phyloP scores from a whole-genome alignment of 2,797 vertebrate species.

The Gastrophryne carolinensis region DNA sequence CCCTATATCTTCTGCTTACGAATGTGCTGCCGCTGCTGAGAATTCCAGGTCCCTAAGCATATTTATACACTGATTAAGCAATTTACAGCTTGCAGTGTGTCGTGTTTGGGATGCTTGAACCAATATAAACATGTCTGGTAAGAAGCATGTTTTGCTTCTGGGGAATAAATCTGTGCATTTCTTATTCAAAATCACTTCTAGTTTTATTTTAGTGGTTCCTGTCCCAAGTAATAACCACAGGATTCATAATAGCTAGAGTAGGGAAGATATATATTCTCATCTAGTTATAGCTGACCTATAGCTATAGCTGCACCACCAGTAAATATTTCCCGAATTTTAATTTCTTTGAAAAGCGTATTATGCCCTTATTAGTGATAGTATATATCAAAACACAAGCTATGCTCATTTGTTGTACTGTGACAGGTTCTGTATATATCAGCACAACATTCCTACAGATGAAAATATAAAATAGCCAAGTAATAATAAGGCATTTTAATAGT shows the following conservation, averaged over 20 bases:
- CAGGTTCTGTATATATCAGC: too few species aligned
- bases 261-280: constrained; percentile 1
- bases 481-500: too few species aligned
- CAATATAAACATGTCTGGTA: constrained; percentile 40
- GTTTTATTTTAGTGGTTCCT: not conserved
- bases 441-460: too few species aligned
- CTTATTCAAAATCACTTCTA: not conserved
- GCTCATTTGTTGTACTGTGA: not conserved
- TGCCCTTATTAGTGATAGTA: not conserved
- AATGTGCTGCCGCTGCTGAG: constrained; percentile 27
- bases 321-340: not conserved
- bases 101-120: constrained; percentile 20
- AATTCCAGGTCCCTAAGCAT: constrained; percentile 37
- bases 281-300: not conserved
- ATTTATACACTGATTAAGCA: constrained; percentile 40
- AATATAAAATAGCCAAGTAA: too few species aligned
- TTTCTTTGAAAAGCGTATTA: not conserved
- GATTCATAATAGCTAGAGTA: not conserved
- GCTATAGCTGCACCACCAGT: not conserved
- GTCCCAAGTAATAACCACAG: not conserved
- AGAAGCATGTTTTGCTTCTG: constrained; percentile 31
- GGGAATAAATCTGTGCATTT: constrained; percentile 13
- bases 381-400: not conserved
- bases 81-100: constrained; percentile 31
- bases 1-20: constrained; percentile 25